These are phyloP conservation scores for Willisornis vidua DNA, from an alignment of 2,113 vertebrate species.

Conservation along the genomic window DNA sequence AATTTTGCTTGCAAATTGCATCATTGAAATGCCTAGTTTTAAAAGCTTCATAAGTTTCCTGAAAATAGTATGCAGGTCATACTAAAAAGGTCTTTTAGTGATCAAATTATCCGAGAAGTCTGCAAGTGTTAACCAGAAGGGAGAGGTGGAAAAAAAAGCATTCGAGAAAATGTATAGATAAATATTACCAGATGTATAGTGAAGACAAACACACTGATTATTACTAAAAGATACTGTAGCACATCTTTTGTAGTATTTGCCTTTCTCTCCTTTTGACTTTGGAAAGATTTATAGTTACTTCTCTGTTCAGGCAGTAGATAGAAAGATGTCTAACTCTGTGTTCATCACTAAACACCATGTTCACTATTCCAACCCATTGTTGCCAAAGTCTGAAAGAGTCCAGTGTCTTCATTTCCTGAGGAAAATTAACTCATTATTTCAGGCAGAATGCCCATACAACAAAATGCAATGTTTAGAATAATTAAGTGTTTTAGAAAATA, in stretches of 20 bases:
- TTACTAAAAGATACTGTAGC: neutral
- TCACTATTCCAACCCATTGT: constrained; percentile 24
- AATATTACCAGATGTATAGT: neutral
- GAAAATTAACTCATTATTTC: constrained; percentile 53
- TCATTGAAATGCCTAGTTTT: neutral
- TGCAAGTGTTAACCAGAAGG: neutral
- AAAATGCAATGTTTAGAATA: constrained; percentile 1
- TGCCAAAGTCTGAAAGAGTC: neutral
- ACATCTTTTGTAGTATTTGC: neutral
- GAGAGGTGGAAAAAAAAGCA: neutral
- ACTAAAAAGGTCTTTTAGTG: neutral
- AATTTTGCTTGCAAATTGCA: neutral
- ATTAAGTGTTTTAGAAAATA: neutral
- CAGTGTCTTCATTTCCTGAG: constrained; percentile 33
- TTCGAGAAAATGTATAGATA: neutral
- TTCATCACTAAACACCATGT: neutral
- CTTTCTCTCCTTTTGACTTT: neutral
- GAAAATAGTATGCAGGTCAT: neutral
- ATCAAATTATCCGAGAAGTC: neutral
- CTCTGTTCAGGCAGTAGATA: neutral
- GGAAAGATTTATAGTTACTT: constrained; percentile 22
- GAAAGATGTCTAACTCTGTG: neutral
- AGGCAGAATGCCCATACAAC: neutral
- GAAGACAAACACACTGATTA: neutral
- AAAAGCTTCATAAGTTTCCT: neutral